Percentiles rank a stretch among this genome's conserved stretches.
phyloP scores from a whole-genome alignment of 35 echinoderm and acorn worm genomes.

The Strongylocentrotus purpuratus region DNA sequence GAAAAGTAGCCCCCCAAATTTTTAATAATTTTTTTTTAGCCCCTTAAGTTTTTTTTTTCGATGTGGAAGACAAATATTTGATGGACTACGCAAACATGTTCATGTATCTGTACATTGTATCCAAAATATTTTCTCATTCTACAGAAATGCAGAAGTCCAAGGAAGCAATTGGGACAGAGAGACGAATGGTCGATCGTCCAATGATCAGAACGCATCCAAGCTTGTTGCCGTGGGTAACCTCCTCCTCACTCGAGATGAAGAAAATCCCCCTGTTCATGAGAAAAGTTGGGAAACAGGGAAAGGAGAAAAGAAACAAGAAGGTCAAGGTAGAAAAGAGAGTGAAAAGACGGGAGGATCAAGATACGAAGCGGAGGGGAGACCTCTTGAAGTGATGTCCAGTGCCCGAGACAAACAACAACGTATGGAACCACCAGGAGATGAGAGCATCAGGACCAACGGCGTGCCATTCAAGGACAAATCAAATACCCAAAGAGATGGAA shows the following conservation, averaged over 20 bases:
- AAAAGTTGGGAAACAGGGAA: neutral
- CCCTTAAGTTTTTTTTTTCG: no score
- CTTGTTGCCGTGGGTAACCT: conserved; percentile 43
- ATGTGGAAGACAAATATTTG: neutral
- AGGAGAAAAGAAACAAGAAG: neutral
- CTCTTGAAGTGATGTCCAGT: neutral
- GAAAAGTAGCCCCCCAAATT: no score
- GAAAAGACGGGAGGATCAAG: neutral
- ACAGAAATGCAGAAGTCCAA: neutral
- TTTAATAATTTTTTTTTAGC: no score
- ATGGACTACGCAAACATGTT: neutral
- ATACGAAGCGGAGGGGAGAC: neutral
- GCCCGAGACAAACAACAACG: neutral
- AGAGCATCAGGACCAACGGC: neutral
- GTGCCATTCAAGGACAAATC: neutral
- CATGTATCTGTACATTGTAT: no score
- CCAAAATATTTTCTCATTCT: neutral
- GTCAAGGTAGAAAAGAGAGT: neutral
- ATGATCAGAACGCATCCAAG: conserved; percentile 3
- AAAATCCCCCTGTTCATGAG: neutral
- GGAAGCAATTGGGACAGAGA: conserved; percentile 43
- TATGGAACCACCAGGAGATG: neutral
- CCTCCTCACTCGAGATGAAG: conserved; percentile 34
- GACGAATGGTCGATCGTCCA: neutral
- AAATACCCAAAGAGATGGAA: neutral